Conservation (phyloP, 2,797 vertebrate genomes). For the Geotrypetes seraphini region DNA sequence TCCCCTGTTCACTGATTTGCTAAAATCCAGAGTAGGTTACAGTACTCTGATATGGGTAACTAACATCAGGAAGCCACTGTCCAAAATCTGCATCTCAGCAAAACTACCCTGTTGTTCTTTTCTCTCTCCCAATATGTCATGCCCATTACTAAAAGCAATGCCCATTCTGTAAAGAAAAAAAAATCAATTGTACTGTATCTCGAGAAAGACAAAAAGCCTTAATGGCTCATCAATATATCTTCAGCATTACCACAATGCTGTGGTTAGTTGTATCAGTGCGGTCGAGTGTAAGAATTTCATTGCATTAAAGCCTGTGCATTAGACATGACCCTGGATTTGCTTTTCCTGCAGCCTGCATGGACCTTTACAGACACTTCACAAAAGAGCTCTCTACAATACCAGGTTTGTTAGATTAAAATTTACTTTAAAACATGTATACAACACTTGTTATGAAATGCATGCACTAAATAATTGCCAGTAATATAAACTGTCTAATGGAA, state of each 20-base stretch:
- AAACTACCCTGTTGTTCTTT: not conserved
- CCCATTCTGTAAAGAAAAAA: constrained; percentile 1
- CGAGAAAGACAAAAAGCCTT: constrained; percentile 8
- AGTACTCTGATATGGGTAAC: not conserved
- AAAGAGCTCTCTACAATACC: not conserved
- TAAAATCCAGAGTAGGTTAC: not conserved
- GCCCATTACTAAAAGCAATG: constrained; percentile 3
- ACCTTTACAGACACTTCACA: not conserved
- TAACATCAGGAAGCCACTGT: not conserved
- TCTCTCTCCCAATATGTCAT: not conserved
- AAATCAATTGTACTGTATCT: constrained; percentile 3
- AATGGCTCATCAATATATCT: not conserved
- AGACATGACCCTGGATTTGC: not conserved
- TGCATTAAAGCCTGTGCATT: not conserved
- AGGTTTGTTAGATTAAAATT: not conserved
- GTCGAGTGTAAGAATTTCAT: not conserved
- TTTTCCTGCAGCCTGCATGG: not conserved
- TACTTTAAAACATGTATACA: not conserved
- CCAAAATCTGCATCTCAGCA: not conserved
- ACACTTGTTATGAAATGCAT: too few relatives aligned
- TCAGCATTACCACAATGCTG: not conserved
- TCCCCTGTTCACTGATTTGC: not conserved
- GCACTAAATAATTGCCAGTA: too few relatives aligned
- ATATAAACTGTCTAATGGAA: too few relatives aligned
- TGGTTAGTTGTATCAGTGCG: not conserved